Percentiles rank a stretch among this genome's conserved stretches.
phyloP scores from a whole-genome alignment of 2,888 invertebrate genomes.

The Venustoraphidia nigricollis region DNA sequence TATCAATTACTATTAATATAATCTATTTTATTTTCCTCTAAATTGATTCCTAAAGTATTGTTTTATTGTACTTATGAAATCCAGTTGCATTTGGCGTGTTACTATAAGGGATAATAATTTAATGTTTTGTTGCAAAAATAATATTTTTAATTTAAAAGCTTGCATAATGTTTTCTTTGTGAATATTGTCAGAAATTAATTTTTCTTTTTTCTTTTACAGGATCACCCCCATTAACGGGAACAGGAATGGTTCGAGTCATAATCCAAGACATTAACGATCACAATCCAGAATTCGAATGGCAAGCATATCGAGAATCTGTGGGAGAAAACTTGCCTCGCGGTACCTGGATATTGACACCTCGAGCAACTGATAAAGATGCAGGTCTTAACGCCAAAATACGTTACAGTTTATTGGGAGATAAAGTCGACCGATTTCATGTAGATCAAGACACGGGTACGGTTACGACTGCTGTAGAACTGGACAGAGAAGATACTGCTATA shows the following conservation, averaged over 20 bases:
- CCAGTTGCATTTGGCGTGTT: no score
- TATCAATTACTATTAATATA: no score
- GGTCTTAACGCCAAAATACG: conserved; percentile 77
- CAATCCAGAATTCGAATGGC: conserved; percentile 71
- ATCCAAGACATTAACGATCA: conserved; percentile 94
- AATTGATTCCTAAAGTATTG: no score
- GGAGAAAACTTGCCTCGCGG: conserved; percentile 70
- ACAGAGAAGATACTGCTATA: conserved; percentile 60
- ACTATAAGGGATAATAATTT: no score
- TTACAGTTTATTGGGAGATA: conserved; percentile 71
- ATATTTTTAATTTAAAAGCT: no score
- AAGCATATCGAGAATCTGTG: conserved; percentile 62
- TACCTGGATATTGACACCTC: conserved; percentile 59
- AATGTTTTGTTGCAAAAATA: no score
- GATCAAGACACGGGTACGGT: conserved; percentile 67
- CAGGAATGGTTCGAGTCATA: conserved; percentile 75
- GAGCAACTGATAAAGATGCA: conserved; percentile 67
- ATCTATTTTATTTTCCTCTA: no score
- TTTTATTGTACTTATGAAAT: no score
- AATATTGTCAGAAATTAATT: background rate
- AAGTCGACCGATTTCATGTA: conserved; percentile 65
- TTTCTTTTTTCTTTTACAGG: conserved; percentile 41
- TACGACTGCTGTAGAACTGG: conserved; percentile 52
- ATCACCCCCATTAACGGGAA: conserved; percentile 81
- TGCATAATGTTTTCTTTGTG: background rate